Evolutionary conservation across 2,888 invertebrate genomes (phyloP).

Genomic region (Magallana nippona): DNA sequence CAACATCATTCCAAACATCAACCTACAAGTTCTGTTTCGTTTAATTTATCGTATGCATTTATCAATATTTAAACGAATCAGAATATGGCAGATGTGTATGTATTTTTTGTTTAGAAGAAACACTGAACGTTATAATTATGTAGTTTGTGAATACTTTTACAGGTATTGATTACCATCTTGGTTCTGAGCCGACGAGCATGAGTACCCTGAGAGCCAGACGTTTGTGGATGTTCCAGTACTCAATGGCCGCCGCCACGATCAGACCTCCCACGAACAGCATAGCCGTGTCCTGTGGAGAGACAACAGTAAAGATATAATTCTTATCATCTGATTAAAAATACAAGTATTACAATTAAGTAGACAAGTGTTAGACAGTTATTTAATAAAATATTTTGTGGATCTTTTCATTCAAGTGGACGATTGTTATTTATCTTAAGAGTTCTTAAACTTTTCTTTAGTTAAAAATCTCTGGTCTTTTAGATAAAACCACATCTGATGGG

Average conservation of each 20-base stretch:
- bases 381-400: no score
- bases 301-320: background rate
- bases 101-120: no score
- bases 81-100: no score
- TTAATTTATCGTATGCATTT: background rate
- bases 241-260: slow-evolving; percentile 93
- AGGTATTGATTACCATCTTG: slow-evolving; percentile 64
- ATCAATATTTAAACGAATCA: background rate
- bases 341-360: no score
- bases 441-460: no score
- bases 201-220: slow-evolving; percentile 91
- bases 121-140: no score
- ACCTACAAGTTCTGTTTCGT: slow-evolving; percentile 55
- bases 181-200: slow-evolving; percentile 81
- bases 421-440: no score
- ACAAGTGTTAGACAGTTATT: no score
- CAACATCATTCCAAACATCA: slow-evolving; percentile 79
- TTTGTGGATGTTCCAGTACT: slow-evolving; percentile 92
- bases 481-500: no score
- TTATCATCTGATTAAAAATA: background rate
- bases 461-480: no score
- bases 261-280: slow-evolving; percentile 85
- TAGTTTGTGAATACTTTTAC: background rate
- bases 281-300: slow-evolving; percentile 72
- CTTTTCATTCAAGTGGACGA: no score